A percentile compares a stretch with the other conserved stretches of the same genome.
Conservation (phyloP, 2,888 invertebrate genomes). For the Prionchulus punctatus region DNA sequence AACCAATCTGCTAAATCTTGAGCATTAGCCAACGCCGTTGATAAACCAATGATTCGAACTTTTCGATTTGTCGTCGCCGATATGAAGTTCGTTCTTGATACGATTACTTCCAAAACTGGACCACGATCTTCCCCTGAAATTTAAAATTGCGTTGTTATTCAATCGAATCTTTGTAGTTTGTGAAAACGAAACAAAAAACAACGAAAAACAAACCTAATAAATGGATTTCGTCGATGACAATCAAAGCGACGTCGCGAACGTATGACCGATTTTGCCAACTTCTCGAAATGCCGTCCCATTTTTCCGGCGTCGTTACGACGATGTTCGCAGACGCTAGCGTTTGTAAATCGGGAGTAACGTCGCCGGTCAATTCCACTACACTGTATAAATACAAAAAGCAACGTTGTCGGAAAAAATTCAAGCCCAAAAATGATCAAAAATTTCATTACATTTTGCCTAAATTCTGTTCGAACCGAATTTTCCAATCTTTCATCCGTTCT, state of each 20-base stretch:
- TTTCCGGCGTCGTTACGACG: conserved; percentile 97
- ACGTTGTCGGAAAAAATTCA: not conserved
- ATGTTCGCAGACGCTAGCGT: conserved; percentile 69
- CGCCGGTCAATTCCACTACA: conserved; percentile 89
- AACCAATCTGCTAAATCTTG: conserved; percentile 91
- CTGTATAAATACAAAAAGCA: conserved; percentile 38
- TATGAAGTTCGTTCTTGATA: conserved; percentile 90
- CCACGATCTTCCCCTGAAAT: conserved; percentile 43
- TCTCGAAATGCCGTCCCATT: conserved; percentile 97
- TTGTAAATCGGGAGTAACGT: conserved; percentile 65
- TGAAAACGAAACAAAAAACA: not conserved
- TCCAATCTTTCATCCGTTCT: conserved; percentile 91
- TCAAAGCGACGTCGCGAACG: conserved; percentile 43
- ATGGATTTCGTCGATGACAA: conserved; percentile 63
- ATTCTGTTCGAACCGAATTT: conserved; percentile 52
- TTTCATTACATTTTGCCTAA: conserved; percentile 47
- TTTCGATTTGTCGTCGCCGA: conserved; percentile 65
- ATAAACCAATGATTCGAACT: conserved; percentile 77
- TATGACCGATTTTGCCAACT: conserved; percentile 94
- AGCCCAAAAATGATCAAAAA: too few relatives aligned
- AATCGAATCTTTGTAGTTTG: too few relatives aligned
- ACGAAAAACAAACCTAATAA: conserved; percentile 5
- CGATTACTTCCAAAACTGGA: conserved; percentile 74
- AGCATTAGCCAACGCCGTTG: conserved; percentile 94
- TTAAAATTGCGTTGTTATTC: conserved; percentile 5